Percentiles rank a stretch among this genome's conserved stretches.
These are phyloP conservation scores for Heliocidaris erythrogramma DNA, from an alignment of 35 echinoderm and acorn worm genomes.

Conservation along the genomic window DNA sequence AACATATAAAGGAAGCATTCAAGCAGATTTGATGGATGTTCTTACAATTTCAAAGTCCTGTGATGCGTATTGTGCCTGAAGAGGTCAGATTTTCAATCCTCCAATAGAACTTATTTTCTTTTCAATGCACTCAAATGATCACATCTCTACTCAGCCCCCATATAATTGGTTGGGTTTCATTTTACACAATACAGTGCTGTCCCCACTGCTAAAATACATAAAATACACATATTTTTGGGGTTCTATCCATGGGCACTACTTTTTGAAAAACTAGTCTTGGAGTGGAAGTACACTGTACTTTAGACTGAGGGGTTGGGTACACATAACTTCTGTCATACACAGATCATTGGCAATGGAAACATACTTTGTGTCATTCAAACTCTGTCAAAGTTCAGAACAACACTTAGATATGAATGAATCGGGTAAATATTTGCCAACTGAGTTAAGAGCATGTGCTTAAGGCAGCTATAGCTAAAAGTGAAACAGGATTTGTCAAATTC, in stretches of 20 bases:
- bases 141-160: neutral
- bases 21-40: neutral
- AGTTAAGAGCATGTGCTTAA: neutral
- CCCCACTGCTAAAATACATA: neutral
- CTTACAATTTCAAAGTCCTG: neutral
- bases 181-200: neutral
- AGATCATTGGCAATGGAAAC: neutral
- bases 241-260: neutral
- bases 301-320: neutral
- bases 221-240: too few species aligned
- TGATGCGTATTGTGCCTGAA: neutral
- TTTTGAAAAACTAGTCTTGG: neutral
- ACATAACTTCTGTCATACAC: neutral
- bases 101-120: neutral
- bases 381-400: slow-evolving; percentile 3
- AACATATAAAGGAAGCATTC: neutral
- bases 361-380: neutral
- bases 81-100: neutral
- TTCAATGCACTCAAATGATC: neutral
- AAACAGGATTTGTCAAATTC: neutral
- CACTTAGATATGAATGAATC: neutral
- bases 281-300: neutral
- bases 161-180: neutral
- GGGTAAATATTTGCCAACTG: neutral
- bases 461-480: neutral